A percentile compares a stretch with the other conserved stretches of the same genome.
Conservation (phyloP, 2,888 invertebrate species). For the Xestobium rufovillosum region DNA sequence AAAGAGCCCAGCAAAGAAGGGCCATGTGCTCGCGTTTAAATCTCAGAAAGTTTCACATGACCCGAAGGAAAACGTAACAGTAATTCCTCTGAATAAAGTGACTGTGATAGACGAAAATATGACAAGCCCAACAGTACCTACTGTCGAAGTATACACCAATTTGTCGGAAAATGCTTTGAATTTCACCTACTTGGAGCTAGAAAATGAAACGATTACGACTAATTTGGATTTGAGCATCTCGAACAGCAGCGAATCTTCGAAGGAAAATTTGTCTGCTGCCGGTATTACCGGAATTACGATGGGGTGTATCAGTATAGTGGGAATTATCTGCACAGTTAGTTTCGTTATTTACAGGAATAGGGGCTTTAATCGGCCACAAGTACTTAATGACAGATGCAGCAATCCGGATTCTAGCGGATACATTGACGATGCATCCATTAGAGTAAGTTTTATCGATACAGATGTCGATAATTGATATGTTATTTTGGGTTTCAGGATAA, state of each 20-base stretch:
- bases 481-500: conserved; percentile 63
- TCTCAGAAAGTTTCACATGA: background rate
- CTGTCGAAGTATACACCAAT: conserved; percentile 16
- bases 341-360: conserved; percentile 63
- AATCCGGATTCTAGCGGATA: conserved; percentile 83
- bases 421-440: conserved; percentile 77
- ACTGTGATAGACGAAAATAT: conserved; percentile 40
- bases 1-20: background rate
- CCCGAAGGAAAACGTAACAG: conserved; percentile 12
- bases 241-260: conserved; percentile 13
- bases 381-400: conserved; percentile 72
- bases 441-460: conserved; percentile 51
- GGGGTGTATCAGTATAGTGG: conserved; percentile 57
- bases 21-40: no score
- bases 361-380: conserved; percentile 76
- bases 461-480: conserved; percentile 9
- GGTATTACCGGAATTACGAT: conserved; percentile 62
- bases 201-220: conserved; percentile 21
- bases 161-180: conserved; percentile 17
- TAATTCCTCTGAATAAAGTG: conserved; percentile 28
- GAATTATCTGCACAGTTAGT: conserved; percentile 57
- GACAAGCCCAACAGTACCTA: conserved; percentile 22
- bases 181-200: conserved; percentile 28
- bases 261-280: conserved; percentile 36
- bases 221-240: conserved; percentile 20